These are phyloP conservation scores for Xestia xanthographa DNA, from an alignment of 2,888 invertebrate genomes.

Conservation along the genomic window DNA sequence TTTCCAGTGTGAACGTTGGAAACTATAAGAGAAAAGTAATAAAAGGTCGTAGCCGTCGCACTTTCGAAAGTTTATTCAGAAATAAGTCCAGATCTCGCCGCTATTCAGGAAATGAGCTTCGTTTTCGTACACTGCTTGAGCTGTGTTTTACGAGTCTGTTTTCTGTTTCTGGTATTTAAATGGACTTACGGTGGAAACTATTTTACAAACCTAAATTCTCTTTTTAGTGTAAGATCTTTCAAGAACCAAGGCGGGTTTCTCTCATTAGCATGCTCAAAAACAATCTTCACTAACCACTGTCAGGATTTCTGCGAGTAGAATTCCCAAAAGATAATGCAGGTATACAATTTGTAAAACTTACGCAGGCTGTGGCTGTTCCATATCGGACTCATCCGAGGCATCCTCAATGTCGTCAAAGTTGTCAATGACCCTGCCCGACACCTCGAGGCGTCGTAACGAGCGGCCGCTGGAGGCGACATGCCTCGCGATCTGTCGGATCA, in stretches of 20 bases:
- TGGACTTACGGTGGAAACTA: not conserved
- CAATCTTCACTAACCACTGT: not conserved
- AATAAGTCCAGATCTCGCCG: slow-evolving; percentile 9
- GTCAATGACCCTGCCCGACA: slow-evolving; percentile 88
- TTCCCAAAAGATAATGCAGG: not conserved
- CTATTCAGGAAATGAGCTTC: slow-evolving; percentile 30
- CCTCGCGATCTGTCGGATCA: slow-evolving; percentile 88
- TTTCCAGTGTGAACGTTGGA: slow-evolving; percentile 32
- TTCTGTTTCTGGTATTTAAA: not conserved
- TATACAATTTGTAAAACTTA: slow-evolving; percentile 72
- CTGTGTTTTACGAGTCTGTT: slow-evolving; percentile 9
- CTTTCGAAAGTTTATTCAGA: slow-evolving; percentile 23
- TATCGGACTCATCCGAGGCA: slow-evolving; percentile 85
- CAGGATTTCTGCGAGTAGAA: not conserved
- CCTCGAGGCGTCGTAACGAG: slow-evolving; percentile 87
- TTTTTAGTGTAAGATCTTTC: not conserved
- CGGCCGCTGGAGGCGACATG: slow-evolving; percentile 89
- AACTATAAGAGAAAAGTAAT: slow-evolving; percentile 26
- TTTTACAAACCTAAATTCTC: not conserved
- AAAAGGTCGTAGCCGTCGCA: slow-evolving; percentile 19
- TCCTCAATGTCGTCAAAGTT: slow-evolving; percentile 89
- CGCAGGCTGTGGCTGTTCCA: slow-evolving; percentile 85
- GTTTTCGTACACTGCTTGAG: not conserved
- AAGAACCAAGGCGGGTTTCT: not conserved
- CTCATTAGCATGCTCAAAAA: not conserved